phyloP scores from a whole-genome alignment of 2,888 invertebrate species.

The Hoplodrina ambigua region DNA sequence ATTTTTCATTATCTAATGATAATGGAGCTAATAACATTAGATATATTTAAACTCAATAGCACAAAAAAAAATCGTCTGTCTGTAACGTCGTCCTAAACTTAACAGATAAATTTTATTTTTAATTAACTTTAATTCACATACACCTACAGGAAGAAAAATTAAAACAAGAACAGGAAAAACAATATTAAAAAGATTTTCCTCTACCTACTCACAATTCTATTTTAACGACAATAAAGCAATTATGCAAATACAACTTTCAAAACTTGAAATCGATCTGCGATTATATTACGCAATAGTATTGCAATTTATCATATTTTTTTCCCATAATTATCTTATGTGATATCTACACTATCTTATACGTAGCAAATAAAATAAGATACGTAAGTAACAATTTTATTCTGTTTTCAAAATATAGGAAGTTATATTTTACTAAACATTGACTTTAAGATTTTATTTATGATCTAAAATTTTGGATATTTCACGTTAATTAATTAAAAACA shows the following conservation, averaged over 20 bases:
- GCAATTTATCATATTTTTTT: constrained; percentile 23
- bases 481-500: too few relatives aligned
- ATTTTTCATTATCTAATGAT: too few relatives aligned
- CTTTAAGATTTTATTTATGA: too few relatives aligned
- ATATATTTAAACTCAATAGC: too few relatives aligned
- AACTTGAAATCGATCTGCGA: constrained; percentile 3
- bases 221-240: constrained; percentile 8
- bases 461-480: too few relatives aligned
- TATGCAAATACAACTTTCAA: constrained; percentile 4
- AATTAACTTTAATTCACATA: neutral
- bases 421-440: neutral
- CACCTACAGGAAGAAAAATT: neutral
- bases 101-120: neutral
- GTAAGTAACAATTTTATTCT: neutral
- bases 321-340: constrained; percentile 20
- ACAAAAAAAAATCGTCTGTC: too few relatives aligned
- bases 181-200: neutral
- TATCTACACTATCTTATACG: constrained; percentile 28
- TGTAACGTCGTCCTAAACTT: neutral
- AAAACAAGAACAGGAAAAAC: neutral
- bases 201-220: neutral
- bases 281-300: constrained; percentile 30
- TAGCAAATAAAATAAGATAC: constrained; percentile 20
- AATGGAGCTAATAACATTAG: too few relatives aligned
- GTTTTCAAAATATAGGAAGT: constrained; percentile 17